These are phyloP conservation scores for Epinotia bilunana DNA, from an alignment of 2,888 invertebrate genomes.

Conservation along the genomic window DNA sequence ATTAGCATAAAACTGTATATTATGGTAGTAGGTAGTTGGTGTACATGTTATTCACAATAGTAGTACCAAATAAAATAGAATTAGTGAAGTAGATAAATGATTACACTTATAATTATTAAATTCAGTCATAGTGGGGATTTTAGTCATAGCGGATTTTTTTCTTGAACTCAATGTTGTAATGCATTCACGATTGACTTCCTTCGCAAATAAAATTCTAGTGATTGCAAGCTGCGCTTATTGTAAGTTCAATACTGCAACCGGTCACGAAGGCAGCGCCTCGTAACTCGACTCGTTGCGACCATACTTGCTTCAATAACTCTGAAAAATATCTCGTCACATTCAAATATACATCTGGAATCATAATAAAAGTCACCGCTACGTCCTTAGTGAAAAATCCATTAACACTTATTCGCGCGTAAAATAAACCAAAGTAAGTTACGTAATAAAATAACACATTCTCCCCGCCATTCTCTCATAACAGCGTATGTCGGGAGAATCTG, in stretches of 20 bases:
- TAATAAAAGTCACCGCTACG: conserved; percentile 72
- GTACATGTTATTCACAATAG: neutral
- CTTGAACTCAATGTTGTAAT: too few species aligned
- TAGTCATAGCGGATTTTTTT: neutral
- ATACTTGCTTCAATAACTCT: conserved; percentile 71
- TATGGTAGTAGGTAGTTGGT: neutral
- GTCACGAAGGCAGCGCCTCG: conserved; percentile 68
- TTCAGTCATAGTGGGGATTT: neutral
- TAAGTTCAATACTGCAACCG: conserved; percentile 62
- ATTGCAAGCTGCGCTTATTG: conserved; percentile 31
- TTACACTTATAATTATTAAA: neutral
- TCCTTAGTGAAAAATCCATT: conserved; percentile 71
- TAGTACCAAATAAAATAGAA: neutral
- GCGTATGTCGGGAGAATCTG: conserved; percentile 58
- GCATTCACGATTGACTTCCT: neutral
- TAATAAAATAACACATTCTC: conserved; percentile 67
- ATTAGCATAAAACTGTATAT: conserved; percentile 18
- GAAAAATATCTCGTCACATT: conserved; percentile 66
- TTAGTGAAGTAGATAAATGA: too few species aligned
- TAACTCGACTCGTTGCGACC: conserved; percentile 67
- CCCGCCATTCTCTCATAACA: conserved; percentile 58
- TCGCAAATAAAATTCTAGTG: conserved; percentile 1
- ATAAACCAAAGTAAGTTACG: conserved; percentile 65
- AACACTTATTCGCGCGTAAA: conserved; percentile 69
- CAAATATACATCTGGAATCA: conserved; percentile 57